Conservation (phyloP, 2,888 invertebrate species). For the Erebia epiphron region DNA sequence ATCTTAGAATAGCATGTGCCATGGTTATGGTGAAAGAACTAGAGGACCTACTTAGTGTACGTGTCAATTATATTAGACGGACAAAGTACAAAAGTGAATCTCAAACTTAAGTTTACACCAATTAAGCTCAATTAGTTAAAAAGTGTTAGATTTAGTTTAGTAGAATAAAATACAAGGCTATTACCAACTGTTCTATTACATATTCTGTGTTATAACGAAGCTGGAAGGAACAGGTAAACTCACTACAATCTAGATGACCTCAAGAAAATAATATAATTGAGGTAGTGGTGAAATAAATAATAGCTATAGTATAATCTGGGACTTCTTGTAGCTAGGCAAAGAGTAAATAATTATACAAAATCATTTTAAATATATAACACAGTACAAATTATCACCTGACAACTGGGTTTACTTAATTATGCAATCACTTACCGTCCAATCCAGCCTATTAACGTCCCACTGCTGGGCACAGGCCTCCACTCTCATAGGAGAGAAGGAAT, state of each 20-base stretch:
- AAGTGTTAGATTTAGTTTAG: conserved; percentile 33
- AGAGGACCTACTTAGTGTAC: conserved; percentile 20
- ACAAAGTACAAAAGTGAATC: conserved; percentile 36
- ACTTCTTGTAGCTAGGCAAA: not conserved
- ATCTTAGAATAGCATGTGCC: conserved; percentile 37
- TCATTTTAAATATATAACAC: not conserved
- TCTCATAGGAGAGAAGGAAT: too few species aligned
- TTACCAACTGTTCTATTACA: too few species aligned
- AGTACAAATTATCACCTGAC: not conserved
- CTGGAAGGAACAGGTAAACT: not conserved
- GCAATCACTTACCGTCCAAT: too few species aligned
- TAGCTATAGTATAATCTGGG: not conserved
- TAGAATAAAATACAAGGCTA: conserved; percentile 23
- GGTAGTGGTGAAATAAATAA: not conserved
- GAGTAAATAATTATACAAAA: not conserved
- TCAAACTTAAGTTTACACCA: conserved; percentile 23
- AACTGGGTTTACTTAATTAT: too few species aligned
- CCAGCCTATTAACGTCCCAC: too few species aligned
- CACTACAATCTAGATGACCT: conserved; percentile 8
- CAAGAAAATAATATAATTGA: not conserved
- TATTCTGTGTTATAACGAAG: not conserved
- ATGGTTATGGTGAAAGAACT: conserved; percentile 28
- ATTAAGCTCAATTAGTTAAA: conserved; percentile 40
- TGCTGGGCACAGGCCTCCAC: too few species aligned
- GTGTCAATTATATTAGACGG: conserved; percentile 26